Base-by-base conservation (phyloP, 2,113 vertebrate genomes). In the Peromyscus californicus region DNA sequence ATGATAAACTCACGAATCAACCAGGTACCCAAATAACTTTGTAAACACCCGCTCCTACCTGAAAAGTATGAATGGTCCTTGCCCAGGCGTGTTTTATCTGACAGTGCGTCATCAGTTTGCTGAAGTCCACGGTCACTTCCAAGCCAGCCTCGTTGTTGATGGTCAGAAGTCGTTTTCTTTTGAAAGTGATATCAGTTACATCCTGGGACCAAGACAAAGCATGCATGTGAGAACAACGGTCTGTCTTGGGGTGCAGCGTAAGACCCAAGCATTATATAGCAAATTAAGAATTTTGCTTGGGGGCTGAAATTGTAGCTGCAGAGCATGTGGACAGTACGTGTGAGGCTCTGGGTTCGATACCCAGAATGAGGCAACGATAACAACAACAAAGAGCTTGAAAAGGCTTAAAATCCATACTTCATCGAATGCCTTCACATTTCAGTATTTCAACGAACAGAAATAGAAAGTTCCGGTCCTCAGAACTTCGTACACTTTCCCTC, bases 11-110 rank as follows among this genome's bases (percentile, higher is more conserved):
- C 7, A n/a, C 63, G 21, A 15, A n/a, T 7, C 24, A 36, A 22
- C 1, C n/a, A 86, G 31, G 16, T n/a, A 59, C 33, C 51, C 48
- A 85, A 79, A 86, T 1, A 10, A 24, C 33, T 93, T 75, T 39
- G 48, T 70, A 29, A 48, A 88, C 22, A 21, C 36, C 48, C 33
- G 3, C 42, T 79, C 97, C 96, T 98, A 99, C 99, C 99, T 99
- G 99, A 96, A 99, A 99, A 1, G 99, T 99, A 96, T 99, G 99
- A 95, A 99, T 99, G 72, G 99, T 99, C 98, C 98, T 99, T 89
- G 99, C 99, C 99, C 99, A 99, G 0, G 99, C 99, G 33, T 99
- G 99, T 80, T 72, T 98, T 96, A 99, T 98, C 76, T 91, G 98
- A 96, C 99, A 99, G 4, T 97, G 88, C 69, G 93, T 98, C 97